Base-by-base conservation (phyloP, 2,888 invertebrate species). In the Kryphioiulus occultus region DNA sequence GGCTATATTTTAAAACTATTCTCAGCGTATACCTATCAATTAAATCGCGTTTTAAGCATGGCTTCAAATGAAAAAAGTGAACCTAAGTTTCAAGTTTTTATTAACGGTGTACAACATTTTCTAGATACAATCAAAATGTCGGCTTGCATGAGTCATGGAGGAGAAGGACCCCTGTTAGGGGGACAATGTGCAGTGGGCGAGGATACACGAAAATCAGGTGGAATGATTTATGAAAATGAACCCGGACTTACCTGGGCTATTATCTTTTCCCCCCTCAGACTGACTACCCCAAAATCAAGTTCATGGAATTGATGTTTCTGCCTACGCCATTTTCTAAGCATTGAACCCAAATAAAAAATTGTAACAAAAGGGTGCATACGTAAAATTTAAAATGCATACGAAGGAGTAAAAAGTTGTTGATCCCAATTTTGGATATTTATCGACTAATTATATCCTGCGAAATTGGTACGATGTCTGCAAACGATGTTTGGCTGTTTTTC, bases 241-340 rank as follows among this genome's bases (percentile, higher is more conserved):
- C 68, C 68, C 68, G 68, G 68, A 68, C 68, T 68, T 68, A 68
- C 68, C 68, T 68, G 68, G 68, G 68, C 68, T 68, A 68, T 68
- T 68, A 68, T 68, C 68, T 68, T 26, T 26, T 68, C 68, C 68
- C 68, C 68, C n/a, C 68, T 68, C 68, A 68, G 68, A 26, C 68
- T 26, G 68, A 10, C 68, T 68, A 68, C 68, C 26, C 68, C 68
- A 68, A 68, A 68, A 68, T 68, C 68, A 68, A 68, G 68, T 68
- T 68, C 68, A 68, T 68, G 68, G 68, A 68, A 68, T 68, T 26
- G 68, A 68, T 68, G 68, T 68, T 68, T 68, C 68, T 12, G 15
- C 68, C 68, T 68, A 68, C 68, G 26, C 68, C 68, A 68, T 68
- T 68, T 68, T 26, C 26, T 68, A 68, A 68, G 26, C 68, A 68